Conservation (phyloP, 2,797 vertebrate species). For the Myiotriccus ornatus region DNA sequence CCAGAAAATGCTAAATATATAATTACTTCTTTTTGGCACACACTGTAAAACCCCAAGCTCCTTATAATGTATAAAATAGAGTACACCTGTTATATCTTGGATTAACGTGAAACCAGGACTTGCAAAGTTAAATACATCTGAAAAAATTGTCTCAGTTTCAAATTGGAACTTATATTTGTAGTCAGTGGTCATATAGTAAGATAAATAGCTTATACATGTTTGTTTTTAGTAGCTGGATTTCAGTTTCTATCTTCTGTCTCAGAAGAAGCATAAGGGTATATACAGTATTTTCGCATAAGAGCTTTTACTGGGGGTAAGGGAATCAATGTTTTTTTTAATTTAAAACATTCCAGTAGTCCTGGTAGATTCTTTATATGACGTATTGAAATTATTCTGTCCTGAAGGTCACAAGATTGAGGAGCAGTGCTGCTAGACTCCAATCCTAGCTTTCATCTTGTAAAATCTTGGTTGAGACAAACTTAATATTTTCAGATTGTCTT, state of each 20-base stretch:
- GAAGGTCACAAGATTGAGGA: background rate
- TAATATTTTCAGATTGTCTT: background rate
- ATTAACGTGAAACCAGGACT: slow-evolving; percentile 48
- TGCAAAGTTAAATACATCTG: slow-evolving; percentile 62
- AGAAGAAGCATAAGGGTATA: background rate
- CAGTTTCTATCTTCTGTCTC: background rate
- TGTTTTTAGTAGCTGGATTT: background rate
- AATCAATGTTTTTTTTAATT: background rate
- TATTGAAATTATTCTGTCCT: background rate
- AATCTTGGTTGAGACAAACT: background rate
- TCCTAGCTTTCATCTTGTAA: background rate
- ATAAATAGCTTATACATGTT: background rate
- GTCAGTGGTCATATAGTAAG: background rate
- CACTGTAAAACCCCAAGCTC: slow-evolving; percentile 6
- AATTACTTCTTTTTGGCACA: slow-evolving; percentile 48
- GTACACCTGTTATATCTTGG: slow-evolving; percentile 54
- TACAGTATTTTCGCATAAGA: background rate
- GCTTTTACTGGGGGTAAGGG: background rate
- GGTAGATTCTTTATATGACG: background rate
- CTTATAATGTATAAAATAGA: slow-evolving; percentile 36
- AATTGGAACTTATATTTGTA: slow-evolving; percentile 12
- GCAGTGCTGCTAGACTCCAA: background rate
- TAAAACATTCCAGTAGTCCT: background rate
- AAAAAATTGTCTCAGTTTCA: slow-evolving; percentile 33
- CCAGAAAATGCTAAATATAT: slow-evolving; percentile 72